Percentiles rank a stretch among this genome's conserved stretches.
Conservation (phyloP, 1,140 invertebrate species). For the Lutraria rhynchaena region DNA sequence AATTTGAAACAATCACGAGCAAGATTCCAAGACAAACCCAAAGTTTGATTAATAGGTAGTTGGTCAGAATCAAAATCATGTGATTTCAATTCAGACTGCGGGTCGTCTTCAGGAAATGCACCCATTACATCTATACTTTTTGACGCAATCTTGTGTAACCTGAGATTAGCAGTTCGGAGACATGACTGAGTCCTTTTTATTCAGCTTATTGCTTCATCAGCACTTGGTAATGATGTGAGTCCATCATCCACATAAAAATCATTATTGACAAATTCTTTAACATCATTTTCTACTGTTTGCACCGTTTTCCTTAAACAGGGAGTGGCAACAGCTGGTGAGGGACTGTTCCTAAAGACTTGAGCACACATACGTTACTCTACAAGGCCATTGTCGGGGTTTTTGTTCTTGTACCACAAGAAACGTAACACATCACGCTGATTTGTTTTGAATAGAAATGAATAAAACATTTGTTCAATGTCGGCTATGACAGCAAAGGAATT, state of each 20-base stretch:
- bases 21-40: constrained; percentile 57
- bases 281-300: constrained; percentile 5
- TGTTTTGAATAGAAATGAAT: constrained; percentile 13
- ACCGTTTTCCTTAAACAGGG: constrained; percentile 45
- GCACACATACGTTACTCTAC: constrained; percentile 41
- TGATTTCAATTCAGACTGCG: constrained; percentile 9
- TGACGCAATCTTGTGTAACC: constrained; percentile 57
- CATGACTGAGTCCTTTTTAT: constrained; percentile 37
- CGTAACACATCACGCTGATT: constrained; percentile 4
- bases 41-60: constrained; percentile 25
- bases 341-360: constrained; percentile 42
- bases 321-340: constrained; percentile 38
- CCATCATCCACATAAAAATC: constrained; percentile 62
- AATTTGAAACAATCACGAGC: constrained; percentile 56
- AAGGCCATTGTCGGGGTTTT: constrained; percentile 6
- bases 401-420: constrained; percentile 41
- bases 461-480: constrained; percentile 37
- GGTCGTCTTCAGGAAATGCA: constrained; percentile 44
- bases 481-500: constrained; percentile 7
- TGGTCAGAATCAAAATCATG: constrained; percentile 42
- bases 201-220: constrained; percentile 12
- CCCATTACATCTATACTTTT: constrained; percentile 41
- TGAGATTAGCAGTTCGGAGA: constrained; percentile 5
- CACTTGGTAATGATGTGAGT: constrained; percentile 25
- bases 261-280: constrained; percentile 18